Evolutionary conservation across 2,113 vertebrate genomes (phyloP).

Genomic region (Cyanoderma ruficeps): DNA sequence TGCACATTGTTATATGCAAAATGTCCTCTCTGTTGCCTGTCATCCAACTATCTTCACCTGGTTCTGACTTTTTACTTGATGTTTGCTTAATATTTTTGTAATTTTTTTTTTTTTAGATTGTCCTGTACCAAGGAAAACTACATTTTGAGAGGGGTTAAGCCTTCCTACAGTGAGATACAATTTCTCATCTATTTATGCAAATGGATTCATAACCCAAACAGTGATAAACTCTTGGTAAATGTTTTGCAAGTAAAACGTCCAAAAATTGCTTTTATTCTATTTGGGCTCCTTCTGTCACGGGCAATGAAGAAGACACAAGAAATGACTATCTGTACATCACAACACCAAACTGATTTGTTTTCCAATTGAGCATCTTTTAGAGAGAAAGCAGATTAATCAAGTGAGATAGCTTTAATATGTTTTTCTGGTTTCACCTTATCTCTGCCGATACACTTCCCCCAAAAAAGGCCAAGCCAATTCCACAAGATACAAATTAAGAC

Average conservation of each 20-base stretch:
- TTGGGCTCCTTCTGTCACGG: not conserved
- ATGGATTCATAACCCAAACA: not conserved
- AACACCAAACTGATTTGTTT: not conserved
- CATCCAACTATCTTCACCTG: not conserved
- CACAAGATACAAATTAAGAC: not conserved
- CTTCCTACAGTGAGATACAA: not conserved
- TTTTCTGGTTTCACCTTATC: not conserved
- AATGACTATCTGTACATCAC: not conserved
- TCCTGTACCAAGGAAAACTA: not conserved
- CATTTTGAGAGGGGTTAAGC: fast-evolving
- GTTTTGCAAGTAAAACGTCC: not conserved
- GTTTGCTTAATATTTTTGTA: not conserved
- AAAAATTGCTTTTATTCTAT: not conserved
- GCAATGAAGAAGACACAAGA: not conserved
- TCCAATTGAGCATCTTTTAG: not conserved
- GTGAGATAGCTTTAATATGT: not conserved
- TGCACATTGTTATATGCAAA: not conserved
- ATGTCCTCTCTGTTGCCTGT: not conserved
- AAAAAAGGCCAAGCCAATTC: not conserved
- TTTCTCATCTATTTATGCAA: not conserved
- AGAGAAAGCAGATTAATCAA: not conserved
- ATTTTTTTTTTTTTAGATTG: not conserved
- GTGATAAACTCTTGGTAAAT: not conserved
- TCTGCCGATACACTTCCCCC: not conserved
- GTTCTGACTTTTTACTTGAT: not conserved